Base-by-base conservation (phyloP, 2,888 invertebrate species). In the Tethea ocularis region DNA sequence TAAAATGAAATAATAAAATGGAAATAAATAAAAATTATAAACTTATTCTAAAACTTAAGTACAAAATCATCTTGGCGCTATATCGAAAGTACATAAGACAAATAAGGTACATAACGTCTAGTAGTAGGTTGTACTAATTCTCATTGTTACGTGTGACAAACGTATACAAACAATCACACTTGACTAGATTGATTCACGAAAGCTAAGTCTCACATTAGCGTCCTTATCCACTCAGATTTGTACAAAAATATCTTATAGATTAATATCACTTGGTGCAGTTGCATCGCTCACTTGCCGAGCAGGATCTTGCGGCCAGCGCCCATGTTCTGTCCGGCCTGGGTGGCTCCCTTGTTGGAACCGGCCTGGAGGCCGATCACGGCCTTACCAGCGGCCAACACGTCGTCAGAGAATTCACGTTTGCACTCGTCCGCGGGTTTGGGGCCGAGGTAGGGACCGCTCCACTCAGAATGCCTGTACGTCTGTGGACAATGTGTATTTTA, bases 271-370 rank as follows among this genome's bases (percentile, higher is more conserved):
- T 84, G 82, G 71, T 77, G 80, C 71, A 72, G 67, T 71, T 58
- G 62, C 61, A 61, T 63, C 68, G 75, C 82, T 95, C 95, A 98
- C 95, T 98, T 98, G 94, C 97, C 97, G 85, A 98, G 94, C 82
- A 98, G 94, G 93, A 98, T 98, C 89, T 98, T 97, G 84, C 98
- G 96, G 75, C 96, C 95, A 69, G 97, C 97, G 67, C 98, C 98
- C 62, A 98, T 94, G 90, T 97, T 98, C 87, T 95, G 95, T 29
- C 99, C 99, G 29, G 98, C 96, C 91, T 98, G 98, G 63, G 97
- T 96, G 75, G 98, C 98, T 52, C 98, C 99, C 93, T 98, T 98
- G 96, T 99, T 99, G 87, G 96, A 96, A 62, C 99, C 99, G 74
- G 98, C 98, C 90, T 99, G 99, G 57, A 99, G 96, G 78, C 98